These are phyloP conservation scores for Clivina fossor DNA, from an alignment of 2,888 invertebrate species.

Conservation along the genomic window DNA sequence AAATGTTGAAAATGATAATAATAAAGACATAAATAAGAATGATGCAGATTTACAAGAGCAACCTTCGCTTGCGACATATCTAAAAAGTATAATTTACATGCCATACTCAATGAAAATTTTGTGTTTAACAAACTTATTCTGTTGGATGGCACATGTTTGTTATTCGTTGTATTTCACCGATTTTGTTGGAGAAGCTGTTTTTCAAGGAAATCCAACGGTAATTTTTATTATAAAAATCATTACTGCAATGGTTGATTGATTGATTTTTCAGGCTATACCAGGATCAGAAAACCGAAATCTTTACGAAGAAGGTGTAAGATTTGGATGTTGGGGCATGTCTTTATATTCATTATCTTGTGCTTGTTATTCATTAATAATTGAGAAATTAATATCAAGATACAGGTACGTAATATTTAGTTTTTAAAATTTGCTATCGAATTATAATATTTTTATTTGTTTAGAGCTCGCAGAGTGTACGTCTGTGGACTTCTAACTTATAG, in stretches of 20 bases:
- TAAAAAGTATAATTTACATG: slow-evolving; percentile 89
- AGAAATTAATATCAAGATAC: slow-evolving; percentile 75
- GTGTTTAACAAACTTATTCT: slow-evolving; percentile 92
- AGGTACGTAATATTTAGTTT: slow-evolving; percentile 54
- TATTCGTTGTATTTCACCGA: slow-evolving; percentile 96
- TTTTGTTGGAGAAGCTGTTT: slow-evolving; percentile 91
- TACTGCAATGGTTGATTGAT: background rate
- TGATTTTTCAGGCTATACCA: slow-evolving; percentile 64
- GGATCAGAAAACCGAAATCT: slow-evolving; percentile 64
- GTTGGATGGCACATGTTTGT: slow-evolving; percentile 98
- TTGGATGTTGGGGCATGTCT: slow-evolving; percentile 97
- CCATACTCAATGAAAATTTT: slow-evolving; percentile 82
- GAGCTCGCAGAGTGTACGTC: slow-evolving; percentile 85
- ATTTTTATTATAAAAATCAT: slow-evolving; percentile 44
- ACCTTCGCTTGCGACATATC: slow-evolving; percentile 73
- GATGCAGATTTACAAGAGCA: slow-evolving; percentile 9
- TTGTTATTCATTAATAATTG: slow-evolving; percentile 86
- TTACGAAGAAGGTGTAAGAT: slow-evolving; percentile 90
- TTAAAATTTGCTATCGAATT: background rate
- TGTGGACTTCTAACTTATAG: slow-evolving; percentile 88
- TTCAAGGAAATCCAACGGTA: slow-evolving; percentile 82
- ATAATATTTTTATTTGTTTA: slow-evolving; percentile 58
- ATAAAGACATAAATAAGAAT: background rate
- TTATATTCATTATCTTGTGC: slow-evolving; percentile 94
- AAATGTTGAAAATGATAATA: slow-evolving; percentile 43